Evolutionary conservation across 2,113 vertebrate species (phyloP).

Genomic region (Neodon shergylaensis): DNA sequence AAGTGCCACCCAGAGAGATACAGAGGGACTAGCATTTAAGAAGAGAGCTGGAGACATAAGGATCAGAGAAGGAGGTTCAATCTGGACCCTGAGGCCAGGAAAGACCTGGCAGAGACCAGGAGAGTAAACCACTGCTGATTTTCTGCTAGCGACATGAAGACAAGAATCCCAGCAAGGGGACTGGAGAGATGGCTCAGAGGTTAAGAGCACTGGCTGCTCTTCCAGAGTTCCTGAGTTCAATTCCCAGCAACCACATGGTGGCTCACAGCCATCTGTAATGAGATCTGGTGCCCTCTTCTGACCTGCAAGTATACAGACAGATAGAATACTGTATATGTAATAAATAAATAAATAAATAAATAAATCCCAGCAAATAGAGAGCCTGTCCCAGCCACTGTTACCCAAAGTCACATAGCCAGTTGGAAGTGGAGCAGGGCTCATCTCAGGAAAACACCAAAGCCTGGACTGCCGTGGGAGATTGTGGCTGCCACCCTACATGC

Average conservation of each 20-base stretch:
- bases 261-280: too few species aligned
- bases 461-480: neutral
- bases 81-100: neutral
- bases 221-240: too few species aligned
- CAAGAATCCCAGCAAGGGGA: too few species aligned
- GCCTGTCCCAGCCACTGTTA: neutral
- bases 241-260: too few species aligned
- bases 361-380: neutral
- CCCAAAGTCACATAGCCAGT: neutral
- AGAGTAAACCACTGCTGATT: neutral
- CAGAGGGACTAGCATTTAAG: accelerated
- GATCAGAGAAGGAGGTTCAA: neutral
- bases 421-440: neutral
- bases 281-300: too few species aligned
- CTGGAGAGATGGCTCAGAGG: too few species aligned
- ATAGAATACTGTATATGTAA: too few species aligned
- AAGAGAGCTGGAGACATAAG: neutral
- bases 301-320: too few species aligned
- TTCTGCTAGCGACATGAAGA: neutral
- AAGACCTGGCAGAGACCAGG: neutral
- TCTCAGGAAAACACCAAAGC: neutral
- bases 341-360: too few species aligned
- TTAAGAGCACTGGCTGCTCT: too few species aligned
- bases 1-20: accelerated
- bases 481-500: accelerated